Evolutionary conservation across 2,888 invertebrate genomes (phyloP).

Genomic region (Cheilosia urbana): DNA sequence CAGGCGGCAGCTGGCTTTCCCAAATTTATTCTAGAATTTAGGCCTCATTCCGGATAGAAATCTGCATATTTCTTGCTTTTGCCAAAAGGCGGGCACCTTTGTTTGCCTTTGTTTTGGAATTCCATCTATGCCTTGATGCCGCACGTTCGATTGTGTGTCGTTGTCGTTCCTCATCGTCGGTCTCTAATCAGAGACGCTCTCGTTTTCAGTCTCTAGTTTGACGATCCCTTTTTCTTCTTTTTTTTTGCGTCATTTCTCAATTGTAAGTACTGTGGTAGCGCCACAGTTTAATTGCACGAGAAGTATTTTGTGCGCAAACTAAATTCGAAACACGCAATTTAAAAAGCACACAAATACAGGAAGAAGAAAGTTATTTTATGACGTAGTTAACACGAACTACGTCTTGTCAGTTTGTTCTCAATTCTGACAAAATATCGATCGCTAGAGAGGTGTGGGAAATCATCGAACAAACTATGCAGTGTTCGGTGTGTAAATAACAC

Average conservation of each 20-base stretch:
- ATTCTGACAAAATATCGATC: slow-evolving; percentile 29
- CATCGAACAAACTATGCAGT: slow-evolving; percentile 20
- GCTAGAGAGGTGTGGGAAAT: neutral
- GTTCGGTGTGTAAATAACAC: slow-evolving; percentile 7
- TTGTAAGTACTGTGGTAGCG: slow-evolving; percentile 3
- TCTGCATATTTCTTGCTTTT: slow-evolving; percentile 58
- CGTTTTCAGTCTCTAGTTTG: slow-evolving; percentile 51
- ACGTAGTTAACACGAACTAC: slow-evolving; percentile 26
- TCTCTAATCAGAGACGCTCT: slow-evolving; percentile 67
- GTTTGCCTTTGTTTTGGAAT: slow-evolving; percentile 56
- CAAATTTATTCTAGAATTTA: slow-evolving; percentile 72
- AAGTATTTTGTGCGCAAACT: neutral
- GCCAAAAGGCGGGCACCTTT: slow-evolving; percentile 44
- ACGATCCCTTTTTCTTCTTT: slow-evolving; percentile 21
- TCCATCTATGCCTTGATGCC: slow-evolving; percentile 12
- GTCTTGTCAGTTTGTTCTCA: slow-evolving; percentile 34
- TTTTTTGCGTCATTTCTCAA: slow-evolving; percentile 32
- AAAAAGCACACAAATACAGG: slow-evolving; percentile 3
- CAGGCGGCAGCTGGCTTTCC: slow-evolving; percentile 35
- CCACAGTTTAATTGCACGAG: too few species aligned
- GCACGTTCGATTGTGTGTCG: slow-evolving; percentile 51
- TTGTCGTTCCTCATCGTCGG: slow-evolving; percentile 51
- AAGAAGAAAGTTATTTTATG: slow-evolving; percentile 2
- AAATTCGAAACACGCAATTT: slow-evolving; percentile 36
- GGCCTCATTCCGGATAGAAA: slow-evolving; percentile 54